These are phyloP conservation scores for Brachionichthys hirsutus DNA, from an alignment of 2,113 vertebrate genomes.

Conservation along the genomic window DNA sequence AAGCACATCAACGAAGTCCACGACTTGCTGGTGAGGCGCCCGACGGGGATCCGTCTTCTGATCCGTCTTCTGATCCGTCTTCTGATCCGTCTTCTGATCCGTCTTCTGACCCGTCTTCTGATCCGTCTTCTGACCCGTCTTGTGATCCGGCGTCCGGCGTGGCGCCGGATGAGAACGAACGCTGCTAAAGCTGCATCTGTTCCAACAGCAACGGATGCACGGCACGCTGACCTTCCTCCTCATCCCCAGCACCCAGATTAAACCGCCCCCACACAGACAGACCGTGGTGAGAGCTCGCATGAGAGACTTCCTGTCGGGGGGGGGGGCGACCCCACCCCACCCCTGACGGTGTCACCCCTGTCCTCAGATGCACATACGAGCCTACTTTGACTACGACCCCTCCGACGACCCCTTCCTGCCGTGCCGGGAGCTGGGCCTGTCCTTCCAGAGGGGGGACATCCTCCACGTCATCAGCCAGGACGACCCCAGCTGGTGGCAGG, in stretches of 20 bases:
- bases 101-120: no score
- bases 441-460: slow-evolving; percentile 95
- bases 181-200: not conserved
- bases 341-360: slow-evolving; percentile 16
- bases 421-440: slow-evolving; percentile 91
- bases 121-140: no score
- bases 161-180: no score
- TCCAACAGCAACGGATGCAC: slow-evolving; percentile 90
- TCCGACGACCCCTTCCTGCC: slow-evolving; percentile 94
- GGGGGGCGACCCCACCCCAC: not conserved
- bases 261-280: slow-evolving; percentile 83
- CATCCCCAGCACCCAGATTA: slow-evolving; percentile 90
- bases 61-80: no score
- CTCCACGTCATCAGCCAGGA: slow-evolving; percentile 97
- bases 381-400: slow-evolving; percentile 95
- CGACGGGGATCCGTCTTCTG: no score
- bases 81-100: no score
- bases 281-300: slow-evolving; percentile 86
- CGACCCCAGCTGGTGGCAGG: slow-evolving; percentile 98
- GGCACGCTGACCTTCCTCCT: slow-evolving; percentile 93
- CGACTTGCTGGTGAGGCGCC: slow-evolving; percentile 88
- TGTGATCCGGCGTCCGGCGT: not conserved
- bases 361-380: slow-evolving; percentile 89
- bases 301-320: slow-evolving; percentile 10
- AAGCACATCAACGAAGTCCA: slow-evolving; percentile 97